phyloP scores from a whole-genome alignment of 2,888 invertebrate genomes.

The Stratiomys singularior region DNA sequence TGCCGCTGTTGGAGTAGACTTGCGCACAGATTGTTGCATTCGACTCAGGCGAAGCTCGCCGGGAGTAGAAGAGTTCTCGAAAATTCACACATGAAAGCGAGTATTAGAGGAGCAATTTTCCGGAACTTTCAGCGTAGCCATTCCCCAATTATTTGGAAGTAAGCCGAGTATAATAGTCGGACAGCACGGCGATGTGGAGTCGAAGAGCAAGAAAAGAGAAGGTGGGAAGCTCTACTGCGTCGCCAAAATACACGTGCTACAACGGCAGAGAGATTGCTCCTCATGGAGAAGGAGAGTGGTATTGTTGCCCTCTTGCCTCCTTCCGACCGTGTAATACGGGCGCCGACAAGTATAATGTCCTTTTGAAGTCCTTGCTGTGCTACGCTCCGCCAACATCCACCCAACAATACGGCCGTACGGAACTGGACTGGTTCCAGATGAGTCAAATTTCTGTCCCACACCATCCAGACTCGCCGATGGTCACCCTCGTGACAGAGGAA shows the following conservation, averaged over 20 bases:
- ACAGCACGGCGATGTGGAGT: not conserved
- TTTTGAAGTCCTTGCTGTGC: constrained; percentile 11
- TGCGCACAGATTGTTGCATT: not conserved
- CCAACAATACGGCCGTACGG: not conserved
- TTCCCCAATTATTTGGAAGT: not conserved
- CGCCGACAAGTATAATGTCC: constrained; percentile 29
- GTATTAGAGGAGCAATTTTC: not conserved
- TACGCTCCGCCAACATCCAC: not conserved
- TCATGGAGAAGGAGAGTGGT: not conserved
- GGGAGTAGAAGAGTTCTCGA: not conserved
- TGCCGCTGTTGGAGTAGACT: not conserved
- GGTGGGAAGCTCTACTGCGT: not conserved
- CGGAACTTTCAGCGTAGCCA: constrained; percentile 8
- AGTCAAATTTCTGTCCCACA: not conserved
- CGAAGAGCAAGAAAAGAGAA: not conserved
- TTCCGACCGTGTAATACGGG: not conserved
- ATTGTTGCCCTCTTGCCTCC: not conserved
- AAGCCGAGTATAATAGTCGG: not conserved
- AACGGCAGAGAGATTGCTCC: not conserved
- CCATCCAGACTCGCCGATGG: too few relatives aligned
- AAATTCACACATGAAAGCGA: not conserved
- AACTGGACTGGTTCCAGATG: not conserved
- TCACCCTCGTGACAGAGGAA: too few relatives aligned
- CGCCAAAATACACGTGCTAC: constrained; percentile 28
- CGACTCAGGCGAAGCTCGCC: not conserved